A percentile compares a stretch with the other conserved stretches of the same genome.
phyloP scores from a whole-genome alignment of 2,888 invertebrate species.

The Noctua pronuba region DNA sequence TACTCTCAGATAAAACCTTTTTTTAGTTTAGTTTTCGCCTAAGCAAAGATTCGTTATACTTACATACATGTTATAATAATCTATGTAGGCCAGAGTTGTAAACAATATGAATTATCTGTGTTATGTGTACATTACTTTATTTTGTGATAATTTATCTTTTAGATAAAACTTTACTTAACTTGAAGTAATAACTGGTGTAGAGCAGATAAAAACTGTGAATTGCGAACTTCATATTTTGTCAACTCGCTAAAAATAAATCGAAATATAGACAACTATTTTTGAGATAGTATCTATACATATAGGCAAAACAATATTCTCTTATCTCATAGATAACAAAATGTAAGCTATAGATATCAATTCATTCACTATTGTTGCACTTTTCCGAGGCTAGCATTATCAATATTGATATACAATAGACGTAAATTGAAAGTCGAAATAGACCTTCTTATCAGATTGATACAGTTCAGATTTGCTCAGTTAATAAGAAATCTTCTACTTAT shows the following conservation, averaged over 20 bases:
- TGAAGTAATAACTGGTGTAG: slow-evolving; percentile 49
- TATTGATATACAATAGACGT: not conserved
- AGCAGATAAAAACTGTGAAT: slow-evolving; percentile 27
- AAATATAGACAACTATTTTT: not conserved
- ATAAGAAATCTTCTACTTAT: not conserved
- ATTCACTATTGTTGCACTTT: not conserved
- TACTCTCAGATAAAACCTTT: not conserved
- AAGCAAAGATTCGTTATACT: slow-evolving; percentile 24
- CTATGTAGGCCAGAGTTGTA: slow-evolving; percentile 56
- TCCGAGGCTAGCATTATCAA: not conserved
- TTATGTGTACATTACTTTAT: slow-evolving; percentile 45
- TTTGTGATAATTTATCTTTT: slow-evolving; percentile 57
- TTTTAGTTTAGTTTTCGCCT: not conserved
- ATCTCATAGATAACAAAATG: slow-evolving; percentile 1
- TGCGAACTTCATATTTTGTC: slow-evolving; percentile 18
- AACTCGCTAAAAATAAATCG: not conserved
- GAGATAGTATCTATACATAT: not conserved
- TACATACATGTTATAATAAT: slow-evolving; percentile 41
- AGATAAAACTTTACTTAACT: slow-evolving; percentile 50
- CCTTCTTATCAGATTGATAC: not conserved
- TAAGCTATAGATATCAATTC: not conserved
- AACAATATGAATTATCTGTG: slow-evolving; percentile 55
- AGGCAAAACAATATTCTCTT: not conserved
- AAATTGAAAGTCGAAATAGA: no score
- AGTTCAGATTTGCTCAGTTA: no score